These are phyloP conservation scores for Numenius arquata DNA, from an alignment of 2,113 vertebrate species.

Conservation along the genomic window DNA sequence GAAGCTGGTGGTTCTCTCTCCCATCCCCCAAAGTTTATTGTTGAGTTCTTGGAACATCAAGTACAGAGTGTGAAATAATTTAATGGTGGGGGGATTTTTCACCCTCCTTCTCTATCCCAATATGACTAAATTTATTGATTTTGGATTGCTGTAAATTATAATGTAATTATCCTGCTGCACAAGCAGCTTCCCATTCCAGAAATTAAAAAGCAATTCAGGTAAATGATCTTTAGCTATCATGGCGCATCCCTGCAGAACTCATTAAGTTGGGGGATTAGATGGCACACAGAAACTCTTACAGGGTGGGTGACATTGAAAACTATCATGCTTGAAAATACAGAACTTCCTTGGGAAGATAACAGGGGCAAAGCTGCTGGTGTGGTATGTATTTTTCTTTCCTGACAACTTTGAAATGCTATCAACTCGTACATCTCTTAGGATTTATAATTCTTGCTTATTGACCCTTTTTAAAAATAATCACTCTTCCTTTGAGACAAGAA, in stretches of 20 bases:
- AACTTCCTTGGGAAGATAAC: not conserved
- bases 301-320: constrained; percentile 24
- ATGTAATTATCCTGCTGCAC: constrained; percentile 71
- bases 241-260: constrained; percentile 73
- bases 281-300: constrained; percentile 51
- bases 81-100: constrained; percentile 38
- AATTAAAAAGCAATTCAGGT: constrained; percentile 82
- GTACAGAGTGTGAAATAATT: constrained; percentile 49
- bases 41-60: constrained; percentile 37
- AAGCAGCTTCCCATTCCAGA: constrained; percentile 74
- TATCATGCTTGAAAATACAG: not conserved
- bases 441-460: not conserved
- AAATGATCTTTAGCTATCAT: constrained; percentile 77
- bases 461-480: not conserved
- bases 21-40: constrained; percentile 25
- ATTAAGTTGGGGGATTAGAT: constrained; percentile 68
- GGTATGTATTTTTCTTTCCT: not conserved
- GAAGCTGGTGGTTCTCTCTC: not conserved
- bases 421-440: not conserved
- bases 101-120: constrained; percentile 48
- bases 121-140: constrained; percentile 75
- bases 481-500: not conserved
- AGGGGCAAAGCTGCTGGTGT: not conserved
- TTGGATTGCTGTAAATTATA: constrained; percentile 75
- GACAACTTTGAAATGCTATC: not conserved